Evolutionary conservation across 2,797 vertebrate species (phyloP), one percentile per base, ranked within the genome.

Genomic region (Percopsis omiscomaycus): DNA sequence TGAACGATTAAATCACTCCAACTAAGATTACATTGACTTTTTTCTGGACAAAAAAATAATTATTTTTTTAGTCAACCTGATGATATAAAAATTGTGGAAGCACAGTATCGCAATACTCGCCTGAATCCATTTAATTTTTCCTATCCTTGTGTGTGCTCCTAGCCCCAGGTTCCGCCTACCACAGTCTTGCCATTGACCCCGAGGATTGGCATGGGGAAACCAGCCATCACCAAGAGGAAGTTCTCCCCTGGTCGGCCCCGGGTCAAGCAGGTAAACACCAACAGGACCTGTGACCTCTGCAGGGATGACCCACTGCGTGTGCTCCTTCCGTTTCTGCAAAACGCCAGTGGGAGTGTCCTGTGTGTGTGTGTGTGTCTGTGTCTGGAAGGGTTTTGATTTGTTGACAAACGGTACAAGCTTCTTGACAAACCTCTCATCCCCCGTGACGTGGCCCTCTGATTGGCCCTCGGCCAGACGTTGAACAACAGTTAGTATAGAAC

Each of bases 201-300:
- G 64, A 99, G 98, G 88, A 99, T 98, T 0, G 96, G 97, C 54
- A 99, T 99, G 97, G 97, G 97, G 2, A 99, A 99, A 70, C 97
- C 97, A 0, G 96, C 97, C 84, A 99, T 99, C 87, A 93, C 96
- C 65, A 98, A 98, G 87, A 94, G 97, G 86, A 98, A 97, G 74
- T 99, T 98, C 83, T 99, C 97, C 59, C 95, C 97, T 0, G 96
- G 96, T 44, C 93, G 96, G 80, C 94, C 95, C 32, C 87, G 96
- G 52, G 93, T 94, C 55, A 95, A 93, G 90, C 96, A 98, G 96
- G 97, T 99, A 86, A 46, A 86, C 4, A 0, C 27, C 49, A 12
- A 58, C 37, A 48, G 71, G 56, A 68, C 61, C 55, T 49, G n/a
- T 77, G 29, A 61, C 68, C 30, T 37, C 10, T 32, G 1, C 0